Conservation (phyloP, 2,888 invertebrate species). For the Ctenicera cuprea region DNA sequence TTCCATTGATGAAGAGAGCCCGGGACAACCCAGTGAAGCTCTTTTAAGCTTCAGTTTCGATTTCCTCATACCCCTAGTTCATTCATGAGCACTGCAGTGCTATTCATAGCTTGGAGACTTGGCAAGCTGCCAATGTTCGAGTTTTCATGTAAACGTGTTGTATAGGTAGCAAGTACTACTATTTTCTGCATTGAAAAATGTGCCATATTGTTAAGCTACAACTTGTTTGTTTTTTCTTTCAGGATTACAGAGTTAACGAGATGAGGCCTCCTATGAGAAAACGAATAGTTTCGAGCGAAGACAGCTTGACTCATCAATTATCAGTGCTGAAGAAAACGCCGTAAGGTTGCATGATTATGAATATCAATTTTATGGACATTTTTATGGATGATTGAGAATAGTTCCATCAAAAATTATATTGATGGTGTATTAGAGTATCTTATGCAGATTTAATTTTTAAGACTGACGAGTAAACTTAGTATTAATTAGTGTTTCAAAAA, state of each 20-base stretch:
- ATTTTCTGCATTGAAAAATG: not conserved
- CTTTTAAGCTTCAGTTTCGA: slow-evolving; percentile 54
- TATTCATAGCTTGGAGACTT: slow-evolving; percentile 48
- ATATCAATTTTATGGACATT: slow-evolving; percentile 22
- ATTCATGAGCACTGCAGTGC: slow-evolving; percentile 56
- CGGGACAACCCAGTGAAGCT: slow-evolving; percentile 26
- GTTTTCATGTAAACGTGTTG: slow-evolving; percentile 35
- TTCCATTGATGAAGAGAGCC: slow-evolving; percentile 49
- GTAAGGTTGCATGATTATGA: slow-evolving; percentile 68
- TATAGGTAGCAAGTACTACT: slow-evolving; percentile 14
- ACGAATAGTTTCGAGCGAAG: slow-evolving; percentile 79
- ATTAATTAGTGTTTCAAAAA: slow-evolving; percentile 49
- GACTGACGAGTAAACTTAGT: slow-evolving; percentile 59
- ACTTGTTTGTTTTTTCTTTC: slow-evolving; percentile 61
- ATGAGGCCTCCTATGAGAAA: slow-evolving; percentile 76
- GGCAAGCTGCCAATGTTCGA: slow-evolving; percentile 56
- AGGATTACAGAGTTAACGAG: slow-evolving; percentile 64
- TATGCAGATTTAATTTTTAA: slow-evolving; percentile 56
- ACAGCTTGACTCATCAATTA: slow-evolving; percentile 79
- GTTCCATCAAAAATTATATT: slow-evolving; percentile 24
- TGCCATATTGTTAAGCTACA: not conserved
- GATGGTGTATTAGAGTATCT: slow-evolving; percentile 42
- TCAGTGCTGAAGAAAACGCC: slow-evolving; percentile 79
- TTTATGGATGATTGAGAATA: slow-evolving; percentile 1
- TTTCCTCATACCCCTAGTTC: slow-evolving; percentile 60